Base-by-base conservation (phyloP, 2,888 invertebrate genomes). In the Hyposoter dolosus region DNA sequence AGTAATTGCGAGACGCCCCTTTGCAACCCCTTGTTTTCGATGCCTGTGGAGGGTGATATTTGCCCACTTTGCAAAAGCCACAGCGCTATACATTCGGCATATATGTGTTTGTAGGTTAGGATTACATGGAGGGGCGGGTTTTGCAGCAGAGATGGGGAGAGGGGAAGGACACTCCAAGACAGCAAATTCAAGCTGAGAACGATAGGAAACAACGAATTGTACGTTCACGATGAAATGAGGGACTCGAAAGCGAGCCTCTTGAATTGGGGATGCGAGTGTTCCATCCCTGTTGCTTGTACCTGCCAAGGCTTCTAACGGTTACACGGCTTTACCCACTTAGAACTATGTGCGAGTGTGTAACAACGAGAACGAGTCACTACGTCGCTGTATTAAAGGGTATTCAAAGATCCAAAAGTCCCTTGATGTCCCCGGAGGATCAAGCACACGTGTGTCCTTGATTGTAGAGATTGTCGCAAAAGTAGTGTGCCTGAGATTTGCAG, bases 191-290 rank as follows among this genome's bases (percentile, higher is more conserved):
- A 60, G 66, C 75, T 81, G 65, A 66, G 74, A 28, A 40, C 32
- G 56, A 77, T 82, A 74, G 60, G 76, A n/a, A 83, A 74, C 35
- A 53, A 66, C 40, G 66, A 83, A 79, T 83, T 69, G 79, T 79
- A 83, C 78, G 60, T 79, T 69, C 65, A 47, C 74, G 53, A 63
- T 60, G 68, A 63, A 78, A 69, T 47, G 74, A 79, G 79, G 43
- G 50, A 79, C 78, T 45, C 47, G 60, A 40, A 19, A 43, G 47
- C 76, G 76, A 72, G 74, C 74, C 56, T 74, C 83, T 78, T 74
- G 74, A 79, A 83, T 83, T 79, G 40, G 65, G 68, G 68, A 83
- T 79, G 68, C 83, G 60, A 74, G 68, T 79, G 68, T 83, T 60
- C 40, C 40, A 63, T 65, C 50, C 69, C 32, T 50, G 28, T n/a